Evolutionary conservation across 2,888 invertebrate genomes (phyloP), one percentile per base, ranked within the genome.

Genomic region (Drosophila gaucha): DNA sequence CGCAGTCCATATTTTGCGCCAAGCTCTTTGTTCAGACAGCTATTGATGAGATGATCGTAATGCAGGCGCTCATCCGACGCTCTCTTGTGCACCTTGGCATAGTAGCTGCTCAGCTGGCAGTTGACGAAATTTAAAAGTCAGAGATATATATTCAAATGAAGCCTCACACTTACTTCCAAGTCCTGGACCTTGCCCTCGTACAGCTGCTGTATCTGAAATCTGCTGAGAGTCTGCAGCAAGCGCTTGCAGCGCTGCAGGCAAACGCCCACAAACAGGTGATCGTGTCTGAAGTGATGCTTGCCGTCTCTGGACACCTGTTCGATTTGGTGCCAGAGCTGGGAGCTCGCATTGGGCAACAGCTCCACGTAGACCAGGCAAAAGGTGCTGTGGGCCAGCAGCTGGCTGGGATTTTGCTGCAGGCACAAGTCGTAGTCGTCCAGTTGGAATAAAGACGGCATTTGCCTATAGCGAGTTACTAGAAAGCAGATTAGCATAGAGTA

Each of bases 371-470:
- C 88, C 36, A 90, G 35, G 50, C 91, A 91, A 43, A 90, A 91
- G 3, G 71, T 80, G 18, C 69, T 67, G 12, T 63, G 63, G 1
- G 54, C 39, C 10, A 68, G 22, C 0, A 65, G 44, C 8, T 67
- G 31, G 2, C 75, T 69, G 4, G 55, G 30, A 1, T 30, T 1
- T 90, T 95, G 95, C 92, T 94, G 92, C 20, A 89, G 63, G 33
- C 91, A 91, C 1, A 66, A 62, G 69, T 91, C 91, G 39, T 90
- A 91, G 55, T 91, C 89, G 12, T 91, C 91, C 12, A 91, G 66
- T 5, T 77, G 64, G 12, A 82, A 80, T 5, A 91, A 26, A 0
- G 86, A 67, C 0, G 91, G 91, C 88, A 91, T 88, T 64, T 74
- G 55, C 30, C 72, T 77, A 28, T 88, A 87, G 3, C 60, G 67